These are phyloP conservation scores for Syrrhaptes paradoxus DNA, from an alignment of 2,113 vertebrate species.

Conservation along the genomic window DNA sequence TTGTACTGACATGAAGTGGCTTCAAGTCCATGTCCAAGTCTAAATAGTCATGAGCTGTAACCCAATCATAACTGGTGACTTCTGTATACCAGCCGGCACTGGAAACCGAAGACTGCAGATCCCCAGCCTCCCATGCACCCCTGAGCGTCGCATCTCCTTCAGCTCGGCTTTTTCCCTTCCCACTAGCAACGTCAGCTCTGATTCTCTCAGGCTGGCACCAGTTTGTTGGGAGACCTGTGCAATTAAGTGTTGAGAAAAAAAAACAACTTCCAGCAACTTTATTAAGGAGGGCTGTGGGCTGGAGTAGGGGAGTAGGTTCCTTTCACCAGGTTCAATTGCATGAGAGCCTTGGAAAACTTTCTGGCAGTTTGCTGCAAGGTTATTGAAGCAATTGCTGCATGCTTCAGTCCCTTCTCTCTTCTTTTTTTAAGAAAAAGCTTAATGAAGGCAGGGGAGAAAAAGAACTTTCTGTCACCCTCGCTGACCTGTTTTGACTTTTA, in stretches of 20 bases:
- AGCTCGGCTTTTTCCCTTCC: background rate
- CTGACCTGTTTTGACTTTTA: constrained; percentile 36
- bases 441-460: constrained; percentile 35
- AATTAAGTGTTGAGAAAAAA: background rate
- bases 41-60: constrained; percentile 64
- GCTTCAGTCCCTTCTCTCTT: constrained; percentile 20
- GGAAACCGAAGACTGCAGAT: constrained; percentile 26
- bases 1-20: constrained; percentile 64
- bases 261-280: background rate
- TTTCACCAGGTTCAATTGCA: constrained; percentile 43
- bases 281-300: constrained; percentile 1
- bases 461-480: background rate
- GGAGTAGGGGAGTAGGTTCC: background rate
- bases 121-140: background rate
- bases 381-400: constrained; percentile 41
- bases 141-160: background rate
- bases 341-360: constrained; percentile 45
- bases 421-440: constrained; percentile 14
- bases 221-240: background rate
- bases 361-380: constrained; percentile 51
- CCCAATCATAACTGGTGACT: constrained; percentile 59
- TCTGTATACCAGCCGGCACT: background rate
- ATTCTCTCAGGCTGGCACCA: background rate
- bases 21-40: constrained; percentile 70
- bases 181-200: background rate